Evolutionary conservation across 2,113 vertebrate genomes (phyloP), one percentile per base, ranked within the genome.

Genomic region (Podarcis cretensis): DNA sequence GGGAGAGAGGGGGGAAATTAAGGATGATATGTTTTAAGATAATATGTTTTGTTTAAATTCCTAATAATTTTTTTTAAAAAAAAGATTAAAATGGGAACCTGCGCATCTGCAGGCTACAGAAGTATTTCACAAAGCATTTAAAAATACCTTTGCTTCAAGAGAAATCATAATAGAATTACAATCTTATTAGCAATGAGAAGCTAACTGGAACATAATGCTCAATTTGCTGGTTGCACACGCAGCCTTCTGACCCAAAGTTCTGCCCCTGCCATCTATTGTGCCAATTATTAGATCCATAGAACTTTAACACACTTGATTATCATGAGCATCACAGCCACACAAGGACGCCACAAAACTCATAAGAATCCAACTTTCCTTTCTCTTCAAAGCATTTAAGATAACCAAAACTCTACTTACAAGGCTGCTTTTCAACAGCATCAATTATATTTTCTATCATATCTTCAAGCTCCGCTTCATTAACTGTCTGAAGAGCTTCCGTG

Each of bases 351-450:
- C 35, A 25, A 65, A 88, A n/a, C 81, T 6, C 3, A 16, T n/a
- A 21, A n/a, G 30, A 25, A 20, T 1, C 54, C 8, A 23, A 43
- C 13, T 18, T 57, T 8, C 20, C 32, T 71, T 69, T 20, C 57
- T 77, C 23, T 32, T 66, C 73, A 66, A 48, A 66, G 66, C 14
- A 37, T 63, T 12, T 75, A n/a, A 76, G 37, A 76, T 74, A 43
- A 20, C 69, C 65, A 85, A 18, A 86, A 85, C 54, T 57, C 93
- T 91, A 97, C 98, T 97, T 92, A 99, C 99, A 94, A 18, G 98
- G 98, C 57, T 99, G 99, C 77, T 99, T 99, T 91, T 99, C 99
- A 84, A 99, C 96, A 0, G 98, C 97, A 92, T 99, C 98, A 10
- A 99, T 97, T 86, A 99, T 97, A 91, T 94, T 97, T 95, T 99